A percentile compares a stretch with the other conserved stretches of the same genome.
phyloP scores from a whole-genome alignment of 2,888 invertebrate species.

The Agapetus fuscipes region DNA sequence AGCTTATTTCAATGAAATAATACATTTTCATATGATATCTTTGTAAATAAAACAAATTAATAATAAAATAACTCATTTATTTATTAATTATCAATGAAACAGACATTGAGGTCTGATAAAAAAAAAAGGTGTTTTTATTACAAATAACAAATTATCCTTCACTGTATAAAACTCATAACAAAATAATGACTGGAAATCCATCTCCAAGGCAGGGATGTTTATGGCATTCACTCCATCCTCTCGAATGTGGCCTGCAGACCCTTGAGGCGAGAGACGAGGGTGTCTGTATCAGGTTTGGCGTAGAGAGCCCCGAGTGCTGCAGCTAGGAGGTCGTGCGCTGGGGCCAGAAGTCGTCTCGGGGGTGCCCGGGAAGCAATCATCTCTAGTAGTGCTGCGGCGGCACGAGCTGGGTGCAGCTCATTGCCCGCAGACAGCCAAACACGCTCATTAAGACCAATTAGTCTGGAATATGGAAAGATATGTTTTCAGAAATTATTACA shows the following conservation, averaged over 20 bases:
- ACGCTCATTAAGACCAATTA: constrained; percentile 73
- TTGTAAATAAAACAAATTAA: too few species aligned
- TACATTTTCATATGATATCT: too few species aligned
- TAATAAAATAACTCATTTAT: too few species aligned
- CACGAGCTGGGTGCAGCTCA: constrained; percentile 76
- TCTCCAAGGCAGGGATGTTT: too few species aligned
- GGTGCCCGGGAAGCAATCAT: constrained; percentile 56
- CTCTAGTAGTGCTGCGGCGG: constrained; percentile 62
- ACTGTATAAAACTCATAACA: too few species aligned
- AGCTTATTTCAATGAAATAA: too few species aligned
- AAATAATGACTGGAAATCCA: too few species aligned
- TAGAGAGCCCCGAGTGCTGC: constrained; percentile 67
- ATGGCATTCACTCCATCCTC: constrained; percentile 21
- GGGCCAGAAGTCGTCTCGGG: constrained; percentile 42
- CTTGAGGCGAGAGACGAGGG: constrained; percentile 45
- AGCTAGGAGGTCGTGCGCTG: constrained; percentile 66
- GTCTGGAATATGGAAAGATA: constrained; percentile 33
- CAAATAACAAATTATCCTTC: too few species aligned
- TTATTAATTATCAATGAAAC: too few species aligned
- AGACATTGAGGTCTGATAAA: too few species aligned
- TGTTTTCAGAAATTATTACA: too few species aligned
- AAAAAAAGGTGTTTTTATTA: too few species aligned
- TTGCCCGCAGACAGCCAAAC: constrained; percentile 79
- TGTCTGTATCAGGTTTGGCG: constrained; percentile 58
- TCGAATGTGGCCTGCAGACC: constrained; percentile 28